phyloP scores from a whole-genome alignment of 1,140 invertebrate genomes.

The Hyles euphorbiae region DNA sequence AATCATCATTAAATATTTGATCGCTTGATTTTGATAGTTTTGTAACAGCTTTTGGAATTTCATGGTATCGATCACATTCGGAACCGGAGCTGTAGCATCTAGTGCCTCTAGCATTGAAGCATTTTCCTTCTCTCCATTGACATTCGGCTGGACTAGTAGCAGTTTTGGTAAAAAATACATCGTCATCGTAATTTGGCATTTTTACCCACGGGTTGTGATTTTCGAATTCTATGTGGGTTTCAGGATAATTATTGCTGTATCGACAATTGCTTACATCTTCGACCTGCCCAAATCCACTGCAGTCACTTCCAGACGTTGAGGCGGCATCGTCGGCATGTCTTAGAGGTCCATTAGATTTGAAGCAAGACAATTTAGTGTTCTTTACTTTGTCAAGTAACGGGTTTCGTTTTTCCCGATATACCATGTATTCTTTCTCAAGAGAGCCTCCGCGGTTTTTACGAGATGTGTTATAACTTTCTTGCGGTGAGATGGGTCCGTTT shows the following conservation, averaged over 20 bases:
- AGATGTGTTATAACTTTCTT: constrained; percentile 45
- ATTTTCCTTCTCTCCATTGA: constrained; percentile 60
- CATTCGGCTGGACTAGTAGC: constrained; percentile 47
- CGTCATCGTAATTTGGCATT: constrained; percentile 66
- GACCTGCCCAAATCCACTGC: constrained; percentile 72
- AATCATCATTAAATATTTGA: constrained; percentile 73
- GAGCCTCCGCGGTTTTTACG: constrained; percentile 72
- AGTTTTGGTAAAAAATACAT: constrained; percentile 64
- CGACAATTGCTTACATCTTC: constrained; percentile 68
- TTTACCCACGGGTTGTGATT: constrained; percentile 73
- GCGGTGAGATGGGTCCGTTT: constrained; percentile 59
- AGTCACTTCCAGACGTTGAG: constrained; percentile 73
- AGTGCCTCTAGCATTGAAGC: constrained; percentile 57
- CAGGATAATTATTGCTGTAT: constrained; percentile 52
- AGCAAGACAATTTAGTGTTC: constrained; percentile 82
- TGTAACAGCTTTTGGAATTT: constrained; percentile 60
- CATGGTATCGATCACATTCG: constrained; percentile 67
- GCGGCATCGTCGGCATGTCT: constrained; percentile 68
- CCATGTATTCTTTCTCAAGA: constrained; percentile 71
- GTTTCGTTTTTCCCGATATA: constrained; percentile 79
- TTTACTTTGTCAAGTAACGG: constrained; percentile 83
- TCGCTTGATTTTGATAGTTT: constrained; percentile 74
- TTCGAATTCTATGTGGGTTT: constrained; percentile 64
- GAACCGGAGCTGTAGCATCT: constrained; percentile 73
- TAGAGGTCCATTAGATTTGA: constrained; percentile 74